Evolutionary conservation across 2,797 vertebrate genomes (phyloP).

Genomic region (Sebastes umbrosus): DNA sequence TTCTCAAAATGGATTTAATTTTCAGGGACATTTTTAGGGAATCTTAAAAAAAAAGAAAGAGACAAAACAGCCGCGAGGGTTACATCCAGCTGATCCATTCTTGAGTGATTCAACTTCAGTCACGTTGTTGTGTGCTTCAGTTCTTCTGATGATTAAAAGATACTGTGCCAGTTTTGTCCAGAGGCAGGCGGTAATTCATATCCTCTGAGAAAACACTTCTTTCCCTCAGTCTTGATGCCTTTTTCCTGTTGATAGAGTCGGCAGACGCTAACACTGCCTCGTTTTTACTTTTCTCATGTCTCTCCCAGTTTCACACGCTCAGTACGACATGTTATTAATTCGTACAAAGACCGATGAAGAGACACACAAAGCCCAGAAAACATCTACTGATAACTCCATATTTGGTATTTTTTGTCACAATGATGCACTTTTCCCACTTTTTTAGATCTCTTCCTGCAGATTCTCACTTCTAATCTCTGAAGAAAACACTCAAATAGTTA

Average conservation of each 20-base stretch:
- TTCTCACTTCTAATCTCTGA: slow-evolving; percentile 7
- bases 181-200: slow-evolving; percentile 32
- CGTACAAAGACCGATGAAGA: slow-evolving; percentile 20
- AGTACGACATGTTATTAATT: slow-evolving; percentile 15
- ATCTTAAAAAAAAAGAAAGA: background rate
- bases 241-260: background rate
- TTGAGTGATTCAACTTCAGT: slow-evolving; percentile 37
- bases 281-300: slow-evolving; percentile 29
- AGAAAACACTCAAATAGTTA: slow-evolving; percentile 4
- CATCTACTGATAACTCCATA: background rate
- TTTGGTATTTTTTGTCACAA: slow-evolving; percentile 3
- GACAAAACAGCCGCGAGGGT: background rate
- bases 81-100: slow-evolving; percentile 26
- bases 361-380: background rate
- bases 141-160: slow-evolving; percentile 61
- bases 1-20: slow-evolving; percentile 44
- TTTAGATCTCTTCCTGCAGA: background rate
- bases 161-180: slow-evolving; percentile 46
- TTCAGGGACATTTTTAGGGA: slow-evolving; percentile 25
- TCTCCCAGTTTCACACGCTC: background rate
- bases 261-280: slow-evolving; percentile 8
- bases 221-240: background rate
- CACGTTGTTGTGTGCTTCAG: slow-evolving; percentile 15
- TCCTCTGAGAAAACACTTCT: slow-evolving; percentile 45
- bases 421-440: background rate